These are phyloP conservation scores for Trissolcus brochymenae DNA, from an alignment of 2,888 invertebrate species.

Conservation along the genomic window DNA sequence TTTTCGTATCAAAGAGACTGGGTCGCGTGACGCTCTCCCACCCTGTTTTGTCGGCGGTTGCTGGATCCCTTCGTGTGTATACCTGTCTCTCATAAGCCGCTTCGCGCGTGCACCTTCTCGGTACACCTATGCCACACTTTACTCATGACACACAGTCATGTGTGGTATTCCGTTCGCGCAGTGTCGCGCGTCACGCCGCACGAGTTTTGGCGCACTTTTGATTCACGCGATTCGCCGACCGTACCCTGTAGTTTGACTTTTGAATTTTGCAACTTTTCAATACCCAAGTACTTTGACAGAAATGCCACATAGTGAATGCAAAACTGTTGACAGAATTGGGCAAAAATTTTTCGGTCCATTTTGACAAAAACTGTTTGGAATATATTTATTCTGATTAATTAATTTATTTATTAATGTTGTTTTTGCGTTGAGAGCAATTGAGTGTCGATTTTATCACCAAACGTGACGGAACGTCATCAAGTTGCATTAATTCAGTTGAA, in stretches of 20 bases:
- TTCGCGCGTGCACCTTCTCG: conserved; percentile 33
- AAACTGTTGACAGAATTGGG: conserved; percentile 6
- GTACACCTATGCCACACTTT: conserved; percentile 24
- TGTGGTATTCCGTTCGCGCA: conserved; percentile 37
- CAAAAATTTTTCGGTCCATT: conserved; percentile 11
- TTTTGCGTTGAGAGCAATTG: not conserved
- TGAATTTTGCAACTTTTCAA: conserved; percentile 6
- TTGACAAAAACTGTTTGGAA: no score
- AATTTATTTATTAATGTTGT: not conserved
- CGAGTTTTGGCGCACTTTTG: conserved; percentile 24
- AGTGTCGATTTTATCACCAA: no score
- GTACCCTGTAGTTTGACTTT: conserved; percentile 17
- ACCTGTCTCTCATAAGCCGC: conserved; percentile 35
- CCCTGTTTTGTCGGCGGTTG: conserved; percentile 22
- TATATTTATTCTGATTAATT: no score
- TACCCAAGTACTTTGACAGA: conserved; percentile 21
- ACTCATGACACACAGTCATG: conserved; percentile 33
- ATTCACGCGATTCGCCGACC: conserved; percentile 11
- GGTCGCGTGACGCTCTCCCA: conserved; percentile 40
- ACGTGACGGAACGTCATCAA: no score
- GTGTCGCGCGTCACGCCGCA: conserved; percentile 32
- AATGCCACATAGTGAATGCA: conserved; percentile 19
- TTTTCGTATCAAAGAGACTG: conserved; percentile 4
- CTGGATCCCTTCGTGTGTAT: conserved; percentile 25
- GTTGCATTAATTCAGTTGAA: no score